Evolutionary conservation across 2,797 vertebrate species (phyloP).

Genomic region (Enteromius fasciolatus): DNA sequence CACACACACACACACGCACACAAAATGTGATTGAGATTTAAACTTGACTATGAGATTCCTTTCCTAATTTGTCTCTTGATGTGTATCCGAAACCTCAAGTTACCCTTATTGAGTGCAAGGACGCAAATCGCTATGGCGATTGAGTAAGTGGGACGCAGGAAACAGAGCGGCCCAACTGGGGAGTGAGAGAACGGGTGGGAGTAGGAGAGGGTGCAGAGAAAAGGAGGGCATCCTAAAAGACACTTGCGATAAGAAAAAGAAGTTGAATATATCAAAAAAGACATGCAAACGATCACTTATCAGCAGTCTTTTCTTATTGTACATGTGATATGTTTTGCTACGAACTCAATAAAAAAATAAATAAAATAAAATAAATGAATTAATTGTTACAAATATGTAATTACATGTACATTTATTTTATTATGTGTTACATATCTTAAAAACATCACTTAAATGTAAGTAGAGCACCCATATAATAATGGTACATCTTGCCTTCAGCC

Average conservation of each 20-base stretch:
- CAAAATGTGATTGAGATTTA: conserved; percentile 1
- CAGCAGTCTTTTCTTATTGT: background rate
- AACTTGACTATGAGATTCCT: conserved; percentile 21
- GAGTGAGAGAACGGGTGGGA: conserved; percentile 37
- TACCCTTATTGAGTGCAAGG: conserved; percentile 18
- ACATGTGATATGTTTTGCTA: too few species aligned
- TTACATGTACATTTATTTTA: background rate
- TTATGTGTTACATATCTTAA: background rate
- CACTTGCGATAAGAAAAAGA: conserved; percentile 47
- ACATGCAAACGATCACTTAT: conserved; percentile 11
- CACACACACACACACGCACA: background rate
- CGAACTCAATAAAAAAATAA: too few species aligned
- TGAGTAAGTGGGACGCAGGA: conserved; percentile 54
- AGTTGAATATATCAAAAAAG: conserved; percentile 37
- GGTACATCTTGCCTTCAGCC: background rate
- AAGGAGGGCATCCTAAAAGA: conserved; percentile 50
- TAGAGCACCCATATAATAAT: background rate
- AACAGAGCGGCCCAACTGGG: conserved; percentile 47
- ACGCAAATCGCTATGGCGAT: conserved; percentile 50
- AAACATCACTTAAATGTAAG: background rate
- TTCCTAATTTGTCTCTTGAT: conserved; percentile 35
- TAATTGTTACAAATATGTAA: background rate
- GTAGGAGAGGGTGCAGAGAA: conserved; percentile 30
- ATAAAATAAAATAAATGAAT: too few species aligned
- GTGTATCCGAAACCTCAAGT: conserved; percentile 19